Base-by-base conservation (phyloP, 1,140 invertebrate species). In the Drosophila burlai region DNA sequence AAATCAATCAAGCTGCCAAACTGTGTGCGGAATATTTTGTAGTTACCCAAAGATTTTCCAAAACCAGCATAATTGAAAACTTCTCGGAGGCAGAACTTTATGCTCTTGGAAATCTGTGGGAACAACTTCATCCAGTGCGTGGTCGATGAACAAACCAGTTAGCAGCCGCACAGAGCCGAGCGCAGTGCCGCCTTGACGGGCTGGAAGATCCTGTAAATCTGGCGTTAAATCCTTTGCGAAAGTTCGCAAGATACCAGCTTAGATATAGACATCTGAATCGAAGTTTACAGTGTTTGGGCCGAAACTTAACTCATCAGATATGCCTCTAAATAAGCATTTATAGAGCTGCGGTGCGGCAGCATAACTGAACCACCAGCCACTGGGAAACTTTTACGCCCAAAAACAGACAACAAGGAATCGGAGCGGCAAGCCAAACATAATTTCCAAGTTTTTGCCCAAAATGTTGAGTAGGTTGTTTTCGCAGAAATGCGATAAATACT, bases 401-500 rank as follows among this genome's bases (percentile, higher is more conserved):
- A 68, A 62, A 72, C 55, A 68, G 64, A 46, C 52, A 73, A 58
- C 49, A 71, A 50, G 49, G 55, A 81, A 85, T 79, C 62, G 76
- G 52, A 84, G 84, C 77, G 46, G 77, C 82, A 75, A 89, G 68
- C 77, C 84, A 90, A 89, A 87, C 81, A 87, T 90, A 87, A 89
- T 89, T 89, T 69, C 62, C 76, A 89, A 89, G 85, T 89, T 89
- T 89, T 73, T 72, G 63, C 47, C 63, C 77, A 73, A 89, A 89
- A 90, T 90, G 71, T 75, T 90, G 85, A 90, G 84, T 89, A 85
- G 81, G 84, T 90, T 89, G 81, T 89, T 89, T 90, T 89, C 85
- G 77, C 81, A 90, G 84, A 84, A 84, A 89, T 90, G 77, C 85
- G 84, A 89, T 90, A 89, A 89, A 89, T 89, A 84, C 81, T 84